phyloP scores from a whole-genome alignment of 2,113 vertebrate species.

The Anoplopoma fimbria region DNA sequence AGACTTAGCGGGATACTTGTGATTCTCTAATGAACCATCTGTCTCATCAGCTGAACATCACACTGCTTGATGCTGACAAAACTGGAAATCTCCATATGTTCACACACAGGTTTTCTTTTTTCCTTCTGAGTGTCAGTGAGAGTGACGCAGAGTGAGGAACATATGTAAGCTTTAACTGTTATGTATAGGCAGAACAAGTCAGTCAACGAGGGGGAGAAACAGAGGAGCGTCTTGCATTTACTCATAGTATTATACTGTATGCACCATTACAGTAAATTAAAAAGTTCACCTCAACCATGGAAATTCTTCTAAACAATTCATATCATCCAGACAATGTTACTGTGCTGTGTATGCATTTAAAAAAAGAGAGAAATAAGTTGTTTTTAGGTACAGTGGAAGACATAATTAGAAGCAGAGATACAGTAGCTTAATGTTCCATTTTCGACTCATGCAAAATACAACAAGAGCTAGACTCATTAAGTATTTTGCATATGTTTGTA shows the following conservation, averaged over 20 bases:
- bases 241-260: not conserved
- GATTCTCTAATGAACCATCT: conserved; percentile 82
- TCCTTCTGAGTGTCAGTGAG: conserved; percentile 22
- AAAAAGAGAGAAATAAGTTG: not conserved
- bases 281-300: not conserved
- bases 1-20: conserved; percentile 73
- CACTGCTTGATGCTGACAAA: conserved; percentile 62
- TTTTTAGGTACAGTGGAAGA: not conserved
- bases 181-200: not conserved
- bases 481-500: not conserved
- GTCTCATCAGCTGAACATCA: conserved; percentile 72
- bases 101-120: conserved; percentile 32
- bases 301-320: not conserved
- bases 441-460: not conserved
- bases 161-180: conserved; percentile 10
- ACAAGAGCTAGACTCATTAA: not conserved
- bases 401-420: not conserved
- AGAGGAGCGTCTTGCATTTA: not conserved
- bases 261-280: not conserved
- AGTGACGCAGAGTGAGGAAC: conserved; percentile 31
- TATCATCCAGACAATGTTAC: not conserved
- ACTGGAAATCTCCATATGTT: conserved; percentile 70
- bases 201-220: not conserved
- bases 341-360: not conserved
- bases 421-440: not conserved